phyloP scores from a whole-genome alignment of 2,113 vertebrate genomes.

The Myxocyprinus asiaticus region DNA sequence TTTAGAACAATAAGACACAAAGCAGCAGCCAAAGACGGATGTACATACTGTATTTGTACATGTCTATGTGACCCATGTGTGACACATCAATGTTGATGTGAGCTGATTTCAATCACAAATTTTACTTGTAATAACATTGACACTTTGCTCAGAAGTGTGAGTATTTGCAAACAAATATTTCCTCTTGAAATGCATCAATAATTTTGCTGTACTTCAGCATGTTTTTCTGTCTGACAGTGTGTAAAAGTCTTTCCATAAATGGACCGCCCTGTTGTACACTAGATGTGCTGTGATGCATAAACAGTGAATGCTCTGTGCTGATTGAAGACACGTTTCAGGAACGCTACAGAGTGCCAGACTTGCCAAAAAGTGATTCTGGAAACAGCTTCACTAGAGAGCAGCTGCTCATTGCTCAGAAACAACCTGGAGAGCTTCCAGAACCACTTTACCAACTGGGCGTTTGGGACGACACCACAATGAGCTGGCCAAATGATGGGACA shows the following conservation, averaged over 20 bases:
- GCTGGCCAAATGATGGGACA: slow-evolving; percentile 29
- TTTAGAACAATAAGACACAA: no score
- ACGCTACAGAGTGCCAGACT: slow-evolving; percentile 40
- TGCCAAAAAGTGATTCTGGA: slow-evolving; percentile 31
- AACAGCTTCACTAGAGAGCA: slow-evolving; percentile 46
- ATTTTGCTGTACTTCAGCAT: no score
- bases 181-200: no score
- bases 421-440: slow-evolving; percentile 53
- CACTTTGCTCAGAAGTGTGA: no score
- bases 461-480: slow-evolving; percentile 36
- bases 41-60: no score
- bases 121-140: no score
- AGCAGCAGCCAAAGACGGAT: no score
- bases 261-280: slow-evolving; percentile 54
- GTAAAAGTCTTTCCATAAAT: slow-evolving; percentile 49
- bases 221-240: no score
- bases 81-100: no score
- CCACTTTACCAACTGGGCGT: slow-evolving; percentile 35
- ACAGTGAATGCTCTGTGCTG: slow-evolving; percentile 56
- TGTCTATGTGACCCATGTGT: no score
- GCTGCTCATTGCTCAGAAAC: slow-evolving; percentile 49
- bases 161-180: no score
- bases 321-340: slow-evolving; percentile 53
- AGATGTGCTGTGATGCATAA: slow-evolving; percentile 59
- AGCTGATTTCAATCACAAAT: no score